Conservation (phyloP, 2,888 invertebrate species). For the Drosophila mimetica region DNA sequence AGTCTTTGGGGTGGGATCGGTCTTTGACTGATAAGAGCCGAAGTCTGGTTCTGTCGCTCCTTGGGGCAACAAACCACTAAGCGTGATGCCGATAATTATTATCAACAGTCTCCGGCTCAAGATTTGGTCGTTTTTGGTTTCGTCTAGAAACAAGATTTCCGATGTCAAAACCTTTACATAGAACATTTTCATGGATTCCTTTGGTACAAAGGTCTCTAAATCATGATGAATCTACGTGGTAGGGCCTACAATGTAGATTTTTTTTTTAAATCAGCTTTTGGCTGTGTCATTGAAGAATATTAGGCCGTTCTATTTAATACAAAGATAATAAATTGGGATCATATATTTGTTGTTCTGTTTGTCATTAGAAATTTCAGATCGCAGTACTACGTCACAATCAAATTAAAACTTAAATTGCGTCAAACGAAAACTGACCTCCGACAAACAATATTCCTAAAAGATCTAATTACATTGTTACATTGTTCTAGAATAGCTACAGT, state of each 20-base stretch:
- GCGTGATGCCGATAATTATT: neutral
- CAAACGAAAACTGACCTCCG: neutral
- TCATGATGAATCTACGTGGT: no score
- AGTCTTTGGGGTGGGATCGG: neutral
- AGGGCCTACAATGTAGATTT: no score
- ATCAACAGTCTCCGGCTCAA: neutral
- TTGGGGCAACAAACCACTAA: slow-evolving; percentile 3
- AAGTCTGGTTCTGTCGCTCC: neutral
- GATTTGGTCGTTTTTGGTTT: neutral
- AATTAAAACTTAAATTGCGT: neutral
- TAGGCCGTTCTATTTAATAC: no score
- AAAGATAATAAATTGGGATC: no score
- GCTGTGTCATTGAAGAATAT: no score
- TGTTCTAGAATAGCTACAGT: neutral
- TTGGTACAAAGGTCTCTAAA: slow-evolving; percentile 3
- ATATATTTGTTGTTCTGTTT: neutral
- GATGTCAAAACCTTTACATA: neutral
- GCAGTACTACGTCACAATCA: neutral
- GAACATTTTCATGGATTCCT: neutral
- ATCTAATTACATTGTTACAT: neutral
- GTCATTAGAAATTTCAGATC: neutral
- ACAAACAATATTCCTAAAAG: neutral
- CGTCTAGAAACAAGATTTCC: slow-evolving; percentile 6
- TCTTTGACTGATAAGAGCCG: slow-evolving; percentile 14
- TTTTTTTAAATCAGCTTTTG: no score